Conservation (phyloP, 2,113 vertebrate genomes). For the Sus scrofa region T2T-Sscrofa CM000820.6:70679501-70680000, state of each 20-base stretch:
- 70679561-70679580: conserved; percentile 27
- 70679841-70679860: background rate
- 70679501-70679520: background rate
- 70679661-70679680: background rate
- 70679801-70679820: conserved; percentile 47
- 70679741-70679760: conserved; percentile 47
- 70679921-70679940: background rate
- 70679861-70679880: background rate
- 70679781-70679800: background rate
- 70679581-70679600: conserved; percentile 65
- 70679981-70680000: background rate
- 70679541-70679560: background rate
- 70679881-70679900: background rate
- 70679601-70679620: conserved; percentile 61
- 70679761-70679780: background rate
- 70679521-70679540: background rate
- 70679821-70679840: background rate
- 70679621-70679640: conserved; percentile 54
- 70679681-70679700: conserved; percentile 61
- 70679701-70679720: conserved; percentile 52
- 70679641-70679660: conserved; percentile 56
- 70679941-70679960: background rate
- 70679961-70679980: background rate
- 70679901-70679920: background rate
- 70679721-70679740: conserved; percentile 66